A percentile compares a stretch with the other conserved stretches of the same genome.
These are phyloP conservation scores for Drosophila parabipectinata DNA, from an alignment of 1,140 invertebrate species.

Conservation along the genomic window DNA sequence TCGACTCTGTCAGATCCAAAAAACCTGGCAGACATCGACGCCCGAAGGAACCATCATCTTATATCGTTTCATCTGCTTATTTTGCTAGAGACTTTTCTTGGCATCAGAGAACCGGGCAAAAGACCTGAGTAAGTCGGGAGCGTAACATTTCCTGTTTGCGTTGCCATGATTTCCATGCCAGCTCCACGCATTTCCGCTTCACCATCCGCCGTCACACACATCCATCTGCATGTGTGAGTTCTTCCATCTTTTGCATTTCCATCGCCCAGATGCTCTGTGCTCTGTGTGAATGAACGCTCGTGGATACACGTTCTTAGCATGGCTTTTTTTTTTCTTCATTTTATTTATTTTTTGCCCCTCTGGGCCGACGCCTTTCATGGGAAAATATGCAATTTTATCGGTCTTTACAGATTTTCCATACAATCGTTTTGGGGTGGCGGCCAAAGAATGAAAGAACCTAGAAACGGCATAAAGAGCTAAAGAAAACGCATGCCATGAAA, in stretches of 20 bases:
- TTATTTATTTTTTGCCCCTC: constrained; percentile 22
- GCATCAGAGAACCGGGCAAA: constrained; percentile 36
- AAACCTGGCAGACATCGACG: neutral
- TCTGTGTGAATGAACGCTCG: constrained; percentile 52
- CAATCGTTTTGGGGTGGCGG: neutral
- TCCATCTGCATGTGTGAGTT: constrained; percentile 29
- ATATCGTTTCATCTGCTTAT: constrained; percentile 13
- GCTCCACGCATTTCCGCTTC: constrained; percentile 21
- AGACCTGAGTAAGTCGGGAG: constrained; percentile 38
- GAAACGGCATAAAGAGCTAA: constrained; percentile 31
- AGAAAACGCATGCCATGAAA: constrained; percentile 62
- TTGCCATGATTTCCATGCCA: constrained; percentile 65
- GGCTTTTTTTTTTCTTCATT: neutral
- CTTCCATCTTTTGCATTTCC: constrained; percentile 16
- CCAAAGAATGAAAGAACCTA: constrained; percentile 21
- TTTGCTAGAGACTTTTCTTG: constrained; percentile 44
- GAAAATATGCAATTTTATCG: constrained; percentile 83
- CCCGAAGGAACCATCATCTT: neutral
- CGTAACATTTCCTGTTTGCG: constrained; percentile 77
- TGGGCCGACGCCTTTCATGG: constrained; percentile 66
- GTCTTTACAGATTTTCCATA: constrained; percentile 78
- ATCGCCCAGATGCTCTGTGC: constrained; percentile 15
- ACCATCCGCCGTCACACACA: neutral
- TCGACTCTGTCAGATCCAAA: constrained; percentile 5
- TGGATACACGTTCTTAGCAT: constrained; percentile 18